A percentile compares a stretch with the other conserved stretches of the same genome.
These are phyloP conservation scores for Eleutherodactylus coqui DNA, from an alignment of 2,797 vertebrate genomes.

Conservation along the genomic window DNA sequence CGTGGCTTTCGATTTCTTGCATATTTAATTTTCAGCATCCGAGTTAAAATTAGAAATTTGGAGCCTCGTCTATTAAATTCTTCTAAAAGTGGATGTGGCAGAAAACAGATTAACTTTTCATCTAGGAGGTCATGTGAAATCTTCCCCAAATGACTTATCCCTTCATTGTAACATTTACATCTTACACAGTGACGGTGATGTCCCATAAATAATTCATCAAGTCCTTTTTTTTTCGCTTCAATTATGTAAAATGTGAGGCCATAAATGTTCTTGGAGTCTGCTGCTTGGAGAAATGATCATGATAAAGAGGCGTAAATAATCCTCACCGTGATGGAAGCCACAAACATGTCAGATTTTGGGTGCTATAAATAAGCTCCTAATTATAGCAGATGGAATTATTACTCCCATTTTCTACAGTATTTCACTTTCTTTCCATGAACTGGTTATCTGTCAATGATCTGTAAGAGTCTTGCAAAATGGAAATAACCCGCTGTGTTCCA, in stretches of 20 bases:
- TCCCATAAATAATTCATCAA: slow-evolving; percentile 27
- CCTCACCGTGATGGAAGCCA: not conserved
- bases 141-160: slow-evolving; percentile 39
- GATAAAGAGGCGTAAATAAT: not conserved
- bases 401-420: not conserved
- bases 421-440: not conserved
- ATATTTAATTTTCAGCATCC: slow-evolving; percentile 1
- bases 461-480: not conserved
- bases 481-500: not conserved
- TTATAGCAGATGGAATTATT: not conserved
- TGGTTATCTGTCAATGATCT: not conserved
- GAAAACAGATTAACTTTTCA: slow-evolving; percentile 45
- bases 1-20: not conserved
- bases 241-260: not conserved
- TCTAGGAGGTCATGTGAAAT: slow-evolving; percentile 33
- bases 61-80: not conserved
- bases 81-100: not conserved
- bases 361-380: not conserved
- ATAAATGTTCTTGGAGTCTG: not conserved
- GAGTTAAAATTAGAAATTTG: slow-evolving; percentile 37
- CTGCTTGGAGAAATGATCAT: not conserved
- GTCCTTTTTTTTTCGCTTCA: not conserved
- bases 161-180: slow-evolving; percentile 26
- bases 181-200: slow-evolving; percentile 5
- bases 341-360: not conserved